A percentile compares a stretch with the other conserved stretches of the same genome.
These are phyloP conservation scores for Apeltes quadracus DNA, from an alignment of 2,113 vertebrate species.

Conservation along the genomic window DNA sequence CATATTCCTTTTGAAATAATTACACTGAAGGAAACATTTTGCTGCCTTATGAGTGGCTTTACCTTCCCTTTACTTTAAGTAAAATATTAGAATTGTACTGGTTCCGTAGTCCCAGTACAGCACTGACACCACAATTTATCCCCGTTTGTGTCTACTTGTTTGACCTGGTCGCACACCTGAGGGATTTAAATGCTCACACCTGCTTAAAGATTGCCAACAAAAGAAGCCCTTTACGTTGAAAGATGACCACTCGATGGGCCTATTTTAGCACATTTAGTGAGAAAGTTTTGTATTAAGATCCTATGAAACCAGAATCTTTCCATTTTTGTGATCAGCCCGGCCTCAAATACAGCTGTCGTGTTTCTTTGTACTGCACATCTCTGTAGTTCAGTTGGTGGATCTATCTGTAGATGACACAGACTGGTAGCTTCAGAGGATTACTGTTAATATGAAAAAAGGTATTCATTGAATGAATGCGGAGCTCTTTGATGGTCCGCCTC, in stretches of 20 bases:
- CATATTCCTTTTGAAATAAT: not conserved
- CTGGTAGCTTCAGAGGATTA: slow-evolving; percentile 72
- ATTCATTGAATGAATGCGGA: slow-evolving; percentile 62
- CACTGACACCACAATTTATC: not conserved
- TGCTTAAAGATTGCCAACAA: no score
- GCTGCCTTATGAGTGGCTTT: not conserved
- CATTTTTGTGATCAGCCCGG: not conserved
- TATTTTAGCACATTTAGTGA: not conserved
- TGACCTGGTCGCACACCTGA: not conserved
- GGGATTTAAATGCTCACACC: not conserved
- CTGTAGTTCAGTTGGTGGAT: slow-evolving; percentile 41
- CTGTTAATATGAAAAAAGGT: slow-evolving; percentile 61
- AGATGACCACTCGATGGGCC: not conserved
- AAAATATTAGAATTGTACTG: not conserved
- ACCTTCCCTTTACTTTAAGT: not conserved
- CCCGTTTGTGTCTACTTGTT: not conserved
- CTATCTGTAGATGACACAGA: slow-evolving; percentile 68
- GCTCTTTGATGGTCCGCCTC: slow-evolving; percentile 77
- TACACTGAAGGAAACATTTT: not conserved
- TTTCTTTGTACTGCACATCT: slow-evolving; percentile 40
- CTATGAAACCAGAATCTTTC: not conserved
- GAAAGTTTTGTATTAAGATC: not conserved
- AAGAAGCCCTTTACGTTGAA: not conserved
- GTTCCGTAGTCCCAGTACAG: not conserved
- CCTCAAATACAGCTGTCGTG: slow-evolving; percentile 21